phyloP scores from a whole-genome alignment of 2,888 invertebrate genomes.

The Dione juno region DNA sequence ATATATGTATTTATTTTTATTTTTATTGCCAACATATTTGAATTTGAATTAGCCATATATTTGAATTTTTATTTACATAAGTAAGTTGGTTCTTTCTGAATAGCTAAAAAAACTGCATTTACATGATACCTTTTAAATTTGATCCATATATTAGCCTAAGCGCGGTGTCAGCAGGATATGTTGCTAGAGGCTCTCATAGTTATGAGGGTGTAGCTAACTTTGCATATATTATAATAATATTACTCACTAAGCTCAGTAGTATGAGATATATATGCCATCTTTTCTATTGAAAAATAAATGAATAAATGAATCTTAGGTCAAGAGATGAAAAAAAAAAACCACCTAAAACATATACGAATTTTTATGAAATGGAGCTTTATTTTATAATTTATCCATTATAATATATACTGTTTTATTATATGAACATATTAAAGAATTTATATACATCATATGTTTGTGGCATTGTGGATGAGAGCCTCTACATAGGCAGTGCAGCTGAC shows the following conservation, averaged over 20 bases:
- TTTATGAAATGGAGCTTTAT: too few species aligned
- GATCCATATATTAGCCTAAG: not conserved
- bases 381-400: not conserved
- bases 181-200: not conserved
- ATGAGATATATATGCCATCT: too few species aligned
- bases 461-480: slow-evolving; percentile 30
- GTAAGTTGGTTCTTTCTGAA: too few species aligned
- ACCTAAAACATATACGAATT: too few species aligned
- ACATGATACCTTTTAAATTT: not conserved
- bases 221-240: slow-evolving; percentile 14
- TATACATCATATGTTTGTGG: slow-evolving; percentile 18
- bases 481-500: slow-evolving; percentile 33
- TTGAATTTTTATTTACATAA: too few species aligned
- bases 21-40: too few species aligned
- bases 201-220: slow-evolving; percentile 9
- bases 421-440: slow-evolving; percentile 3
- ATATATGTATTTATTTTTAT: too few species aligned
- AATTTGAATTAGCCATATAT: too few species aligned
- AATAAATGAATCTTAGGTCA: too few species aligned
- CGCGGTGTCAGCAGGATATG: not conserved
- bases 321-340: too few species aligned
- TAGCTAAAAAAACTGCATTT: too few species aligned
- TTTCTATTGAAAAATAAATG: too few species aligned
- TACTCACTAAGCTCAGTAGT: not conserved
- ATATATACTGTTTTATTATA: not conserved